Base-by-base conservation (phyloP, 1,140 invertebrate species). In the Cydia fagiglandana region DNA sequence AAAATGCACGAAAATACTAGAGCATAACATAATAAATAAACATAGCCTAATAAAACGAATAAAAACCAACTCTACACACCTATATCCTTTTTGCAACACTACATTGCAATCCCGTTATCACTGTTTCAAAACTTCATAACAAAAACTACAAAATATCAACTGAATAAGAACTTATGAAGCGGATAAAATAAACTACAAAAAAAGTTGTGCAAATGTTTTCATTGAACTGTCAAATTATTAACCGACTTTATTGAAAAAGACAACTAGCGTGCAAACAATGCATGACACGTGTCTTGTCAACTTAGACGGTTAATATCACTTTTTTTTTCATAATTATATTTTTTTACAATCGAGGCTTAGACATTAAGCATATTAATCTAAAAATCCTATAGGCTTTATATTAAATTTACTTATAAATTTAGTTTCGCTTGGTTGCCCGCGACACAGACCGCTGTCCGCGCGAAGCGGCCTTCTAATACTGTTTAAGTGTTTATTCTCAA, bases 391-490 rank as follows among this genome's bases (percentile, higher is more conserved):
- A 77, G 73, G 30, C 74, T 75, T 73, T 68, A 70, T 77, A 78
- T 79, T 79, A 73, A 10, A 24, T 24, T 61, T 61, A 61, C 56
- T 24, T 61, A 61, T 24, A 24, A 61, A 61, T 61, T 61, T 61
- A 24, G 56, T 24, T 61, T 24, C 56, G 20, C 56, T 61, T 12
- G 56, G 15, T 20, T 24, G 20, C 20, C 2, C 56, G 56, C 56
- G 56, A 61, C 2, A 24, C 56, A 88, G 83, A 84, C 86, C 82
- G 82, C 86, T 88, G 84, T 81, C 78, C 87, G 84, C 81, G 78
- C 68, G 84, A 78, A 81, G 80, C 84, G 88, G 88, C 85, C 86
- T 91, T 91, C 87, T 91, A 90, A 84, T 85, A 89, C 89, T 88
- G 87, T 83, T 86, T 84, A 86, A 89, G 88, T 88, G 87, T 83